A percentile compares a stretch with the other conserved stretches of the same genome.
Evolutionary conservation across 2,113 vertebrate species (phyloP).

Genomic region (Gracilinanus agilis): DNA sequence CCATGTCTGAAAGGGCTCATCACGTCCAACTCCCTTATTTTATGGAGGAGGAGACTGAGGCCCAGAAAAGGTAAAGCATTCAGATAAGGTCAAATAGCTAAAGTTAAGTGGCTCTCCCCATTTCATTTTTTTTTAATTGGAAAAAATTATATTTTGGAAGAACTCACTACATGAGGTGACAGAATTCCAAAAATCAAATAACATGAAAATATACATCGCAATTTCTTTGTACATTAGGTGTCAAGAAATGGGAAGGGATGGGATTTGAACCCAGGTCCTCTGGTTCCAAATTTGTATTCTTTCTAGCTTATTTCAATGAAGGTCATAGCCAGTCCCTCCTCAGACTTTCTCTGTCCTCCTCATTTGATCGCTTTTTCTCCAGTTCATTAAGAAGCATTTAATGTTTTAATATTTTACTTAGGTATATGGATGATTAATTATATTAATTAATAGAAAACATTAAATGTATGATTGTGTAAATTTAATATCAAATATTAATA

Average conservation of each 20-base stretch:
- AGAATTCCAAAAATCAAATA: no score
- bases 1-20: background rate
- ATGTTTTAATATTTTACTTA: background rate
- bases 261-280: background rate
- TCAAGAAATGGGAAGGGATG: background rate
- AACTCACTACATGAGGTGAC: no score
- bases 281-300: background rate
- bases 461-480: no score
- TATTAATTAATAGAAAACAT: no score
- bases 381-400: background rate
- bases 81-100: background rate
- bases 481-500: no score
- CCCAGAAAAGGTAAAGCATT: background rate
- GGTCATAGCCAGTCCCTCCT: background rate
- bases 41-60: background rate
- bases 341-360: background rate
- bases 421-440: no score
- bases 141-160: no score
- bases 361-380: background rate
- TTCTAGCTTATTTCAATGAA: background rate
- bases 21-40: background rate
- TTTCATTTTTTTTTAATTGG: no score
- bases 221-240: no score
- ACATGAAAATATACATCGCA: no score
- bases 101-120: background rate